Evolutionary conservation across 2,888 invertebrate species (phyloP), one percentile per base, ranked within the genome.

Genomic region (Cephus nigrinus): DNA sequence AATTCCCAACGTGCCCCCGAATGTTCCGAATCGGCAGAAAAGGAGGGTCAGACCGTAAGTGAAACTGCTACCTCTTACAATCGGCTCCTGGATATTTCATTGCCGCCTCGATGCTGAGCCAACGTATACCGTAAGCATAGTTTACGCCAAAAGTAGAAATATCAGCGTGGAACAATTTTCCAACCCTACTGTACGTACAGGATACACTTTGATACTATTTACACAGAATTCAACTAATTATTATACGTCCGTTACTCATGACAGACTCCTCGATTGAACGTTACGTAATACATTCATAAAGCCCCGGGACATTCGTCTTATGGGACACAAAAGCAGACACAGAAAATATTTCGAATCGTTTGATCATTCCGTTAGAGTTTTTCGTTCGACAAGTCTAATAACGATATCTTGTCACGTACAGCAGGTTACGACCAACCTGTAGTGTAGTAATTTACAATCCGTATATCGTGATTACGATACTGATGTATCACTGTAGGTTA

Each of bases 31-130:
- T 23, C 55, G 55, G 55, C 55, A 55, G 55, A 55, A 55, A 55
- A 55, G 34, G 34, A n/a, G 34, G 75, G 35, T 30, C 31, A 15
- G 71, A 3, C 36, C 69, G 55, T 78, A 78, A 78, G 78, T 78
- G 78, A 78, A 78, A 78, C 71, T 78, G 75, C 78, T 72, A 68
- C 55, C 75, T 72, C 71, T 72, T 75, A 68, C 35, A 73, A 71
- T 78, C 34, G 75, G 15, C 73, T 78, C 68, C 75, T 75, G 75
- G 78, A 78, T 78, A 78, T 78, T 78, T 78, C 78, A 75, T 78
- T 78, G 75, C 75, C 11, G 71, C 1, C 74, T 35, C 5, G 33
- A 34, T 34, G 75, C 78, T 78, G 78, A 75, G 75, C 75, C 78
- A 78, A 78, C 78, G 75, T 55, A 55, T 2, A 55, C 2, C 23